Base-by-base conservation (phyloP, 2,797 vertebrate genomes). In the Sebastes alutus region DNA sequence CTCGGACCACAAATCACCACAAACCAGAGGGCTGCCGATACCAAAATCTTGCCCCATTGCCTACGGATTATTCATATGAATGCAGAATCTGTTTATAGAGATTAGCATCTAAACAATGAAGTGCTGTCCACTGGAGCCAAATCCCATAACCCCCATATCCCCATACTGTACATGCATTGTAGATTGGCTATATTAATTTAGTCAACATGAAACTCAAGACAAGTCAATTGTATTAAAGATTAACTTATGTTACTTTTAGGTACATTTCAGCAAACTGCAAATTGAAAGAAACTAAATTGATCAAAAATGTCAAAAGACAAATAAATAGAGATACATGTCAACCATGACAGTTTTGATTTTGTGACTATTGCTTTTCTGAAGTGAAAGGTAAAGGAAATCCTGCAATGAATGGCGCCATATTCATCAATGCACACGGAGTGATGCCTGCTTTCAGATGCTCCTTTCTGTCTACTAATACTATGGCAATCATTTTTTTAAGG, bases 81-180 rank as follows among this genome's bases (percentile, higher is more conserved):
- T 22, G 20, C 20, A 54, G 9, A 54, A n/a, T n/a, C 0, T n/a
- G 2, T 54, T 54, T 54, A 54, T 54, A 54, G 49, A n/a, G 49
- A 54, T 54, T n/a, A 22, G 25, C 25, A 58, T 58, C 33, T n/a
- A 62, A 79, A 64, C 49, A 80, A 83, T 60, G 14, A 66, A 49
- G 23, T 59, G 14, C 8, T 35, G 46, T 72, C 25, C 33, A 25
- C 55, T 46, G 27, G 54, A 64, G 33, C 22, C 32, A 67, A 66
- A 78, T 64, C 49, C 10, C 5, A 35, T 32, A 61, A 64, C 4
- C 32, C 13, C 13, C 5, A 11, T 27, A n/a, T n/a, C 11, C 3
- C 3, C 27, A 8, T 13, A 38, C 38, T 38, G 38, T 38, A 20
- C 20, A 22, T 29, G 5, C 8, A 59, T 52, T 72, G 7, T 22